Percentiles rank a stretch among this genome's conserved stretches.
Evolutionary conservation across 2,797 vertebrate species (phyloP).

Genomic region (Eurystomus glaucurus): DNA sequence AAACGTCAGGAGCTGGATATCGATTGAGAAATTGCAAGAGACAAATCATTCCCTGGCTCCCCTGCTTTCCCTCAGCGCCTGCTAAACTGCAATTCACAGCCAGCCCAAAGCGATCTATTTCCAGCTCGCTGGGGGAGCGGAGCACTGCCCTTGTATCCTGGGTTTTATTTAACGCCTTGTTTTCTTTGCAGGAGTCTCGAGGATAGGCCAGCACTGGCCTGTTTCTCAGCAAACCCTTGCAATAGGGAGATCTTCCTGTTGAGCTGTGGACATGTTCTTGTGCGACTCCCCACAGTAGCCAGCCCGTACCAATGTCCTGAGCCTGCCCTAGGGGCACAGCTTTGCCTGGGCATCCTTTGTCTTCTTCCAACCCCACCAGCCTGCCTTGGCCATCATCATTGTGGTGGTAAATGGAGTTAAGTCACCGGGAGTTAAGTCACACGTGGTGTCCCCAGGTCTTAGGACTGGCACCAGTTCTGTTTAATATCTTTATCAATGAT

Average conservation of each 20-base stretch:
- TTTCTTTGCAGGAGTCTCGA: neutral
- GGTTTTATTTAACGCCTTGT: conserved; percentile 5
- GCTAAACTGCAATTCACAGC: conserved; percentile 52
- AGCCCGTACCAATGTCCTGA: rapidly evolving
- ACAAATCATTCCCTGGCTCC: conserved; percentile 50
- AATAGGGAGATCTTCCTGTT: neutral
- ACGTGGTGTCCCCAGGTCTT: neutral
- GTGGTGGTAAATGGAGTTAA: neutral
- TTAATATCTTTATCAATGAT: too few relatives aligned
- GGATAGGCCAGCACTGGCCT: neutral
- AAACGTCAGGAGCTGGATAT: conserved; percentile 50
- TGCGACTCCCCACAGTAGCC: neutral
- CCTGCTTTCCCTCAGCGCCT: conserved; percentile 5
- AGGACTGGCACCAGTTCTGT: too few relatives aligned
- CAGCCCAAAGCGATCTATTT: conserved; percentile 36
- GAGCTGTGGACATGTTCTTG: rapidly evolving
- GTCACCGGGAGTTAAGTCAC: neutral
- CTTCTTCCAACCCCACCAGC: neutral
- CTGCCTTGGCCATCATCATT: neutral
- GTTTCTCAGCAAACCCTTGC: neutral
- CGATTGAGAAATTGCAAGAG: conserved; percentile 56
- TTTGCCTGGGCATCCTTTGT: neutral
- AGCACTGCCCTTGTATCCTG: neutral
- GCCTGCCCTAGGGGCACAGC: neutral
- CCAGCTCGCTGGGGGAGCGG: neutral